Evolutionary conservation across 2,113 vertebrate species (phyloP), one percentile per base, ranked within the genome.

Genomic region (Oncorhynchus mykiss): DNA sequence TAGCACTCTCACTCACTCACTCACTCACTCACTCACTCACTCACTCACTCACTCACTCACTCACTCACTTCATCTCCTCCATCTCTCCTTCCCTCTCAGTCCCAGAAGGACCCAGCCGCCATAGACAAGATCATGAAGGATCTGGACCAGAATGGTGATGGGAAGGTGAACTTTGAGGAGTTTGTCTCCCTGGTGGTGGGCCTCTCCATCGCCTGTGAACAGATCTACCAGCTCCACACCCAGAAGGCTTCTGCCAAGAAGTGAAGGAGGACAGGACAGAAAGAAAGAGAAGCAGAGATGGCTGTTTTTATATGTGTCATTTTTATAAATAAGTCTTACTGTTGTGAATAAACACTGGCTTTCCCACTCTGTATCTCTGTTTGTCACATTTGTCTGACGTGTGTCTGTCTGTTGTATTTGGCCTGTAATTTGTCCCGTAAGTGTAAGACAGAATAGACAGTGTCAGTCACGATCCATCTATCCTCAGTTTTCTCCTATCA

Each of bases 101-200:
- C 25, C 71, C 97, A 97, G 88, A 96, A 95, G 78, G 93, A 97
- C 62, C 77, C 95, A 0, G 89, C 91, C 0, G 73, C 89, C 0
- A 91, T 97, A 83, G 95, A 96, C 67, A 81, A 72, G 71, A 95
- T 99, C 79, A 93, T 97, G 93, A 95, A 93, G 73, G 97, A 99
- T 77, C 81, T 99, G 82, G 97, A 99, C 34, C 82, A 91, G 79
- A 96, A 97, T 1, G 90, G 93, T 1, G 97, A 98, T 0, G 95
- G 95, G 0, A 93, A 96, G 70, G 89, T 98, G 79, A 92, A 95
- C 84, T 99, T 99, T 90, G 92, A 96, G 83, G 97, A 99, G 80
- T 99, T 95, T 9, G 91, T 97, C 59, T 88, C 95, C 22, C 91
- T 99, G 66, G 90, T 99, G 64, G 93, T 92, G 0, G 94, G 95